Evolutionary conservation across 2,113 vertebrate genomes (phyloP), one percentile per base, ranked within the genome.

Genomic region (Callionymus lyra): DNA sequence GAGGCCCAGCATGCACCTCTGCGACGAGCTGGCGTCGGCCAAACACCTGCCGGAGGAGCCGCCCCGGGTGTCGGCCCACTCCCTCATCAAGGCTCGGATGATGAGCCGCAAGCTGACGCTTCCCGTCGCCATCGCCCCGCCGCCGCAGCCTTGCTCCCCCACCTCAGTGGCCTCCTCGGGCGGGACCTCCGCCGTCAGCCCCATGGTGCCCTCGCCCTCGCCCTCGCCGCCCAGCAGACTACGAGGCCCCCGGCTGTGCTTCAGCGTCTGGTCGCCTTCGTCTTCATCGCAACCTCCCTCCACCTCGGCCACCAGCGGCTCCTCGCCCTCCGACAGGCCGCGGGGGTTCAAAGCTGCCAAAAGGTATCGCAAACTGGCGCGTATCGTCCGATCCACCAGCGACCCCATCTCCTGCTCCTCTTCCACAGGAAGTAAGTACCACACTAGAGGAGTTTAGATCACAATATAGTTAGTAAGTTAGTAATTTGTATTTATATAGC

Each of bases 301-400:
- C 72, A 81, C 76, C 41, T 63, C 82, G 42, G 48, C 77, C 47
- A 65, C 80, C 9, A 46, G 75, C 31, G 48, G 65, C 44, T 12
- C 42, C 40, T 47, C 74, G 0, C 34, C 63, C 6, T 47, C 47
- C 0, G 83, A 88, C 46, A 58, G 67, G 21, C 69, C 74, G 12
- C 70, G 34, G n/a, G 80, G 18, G 13, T 70, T 70, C 18, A 76
- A 78, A 41, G 70, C 43, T 10, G 1, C 34, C 12, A 59, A 67
- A 16, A 72, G 60, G 31, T 54, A 74, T 50, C 71, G 71, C 47
- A 86, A 77, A 42, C 74, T 82, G 70, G 78, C 75, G 11, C 83
- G 38, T 19, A 84, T 97, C 9, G 86, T 92, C 54, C 91, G 91
- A 1, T 98, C 94, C 9, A 88, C 87, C 79, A 98, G 94, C 27